Evolutionary conservation across 2,797 vertebrate species (phyloP), one percentile per base, ranked within the genome.

Genomic region (Argyrosomus regius): DNA sequence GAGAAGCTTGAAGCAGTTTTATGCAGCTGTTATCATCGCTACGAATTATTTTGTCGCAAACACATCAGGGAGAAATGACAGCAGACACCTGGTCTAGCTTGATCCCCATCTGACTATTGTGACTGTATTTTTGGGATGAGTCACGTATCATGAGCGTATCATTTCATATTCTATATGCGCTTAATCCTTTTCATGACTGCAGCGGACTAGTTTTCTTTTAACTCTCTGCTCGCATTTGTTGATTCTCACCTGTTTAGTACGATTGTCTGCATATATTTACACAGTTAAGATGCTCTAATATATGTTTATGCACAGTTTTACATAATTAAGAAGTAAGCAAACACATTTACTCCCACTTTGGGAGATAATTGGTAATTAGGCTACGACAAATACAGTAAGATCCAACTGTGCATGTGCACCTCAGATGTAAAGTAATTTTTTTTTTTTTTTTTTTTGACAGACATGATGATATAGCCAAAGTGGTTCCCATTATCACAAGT

Each of bases 21-120:
- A 62, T 81, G 69, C 81, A 87, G 83, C 85, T 80, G 83, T 87
- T 86, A 57, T 78, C 67, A 68, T 89, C 75, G 59, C 52, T 77
- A 22, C 69, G 49, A 82, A 79, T 87, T 66, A 81, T 68, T 89
- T 86, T 72, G 49, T 84, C 81, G 81, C 35, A 59, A 76, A 65
- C 63, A n/a, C 79, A 52, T 75, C 69, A 60, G 72, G 26, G 60
- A 76, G 59, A 83, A 82, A 39, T 83, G 68, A 83, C 80, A 77
- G 76, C 68, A 79, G 62, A 68, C 76, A 88, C 76, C 82, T 85
- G 74, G 54, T 68, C 75, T 56, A 57, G 4, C 81, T 72, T 75
- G 20, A 50, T 49, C 41, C 43, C 63, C 24, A 60, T 73, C 56
- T 64, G 43, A 66, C 41, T 72, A 45, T 62, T 80, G 24, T 59